phyloP scores from a whole-genome alignment of 1,140 invertebrate species.

The Venustaconcha ellipsiformis region DNA sequence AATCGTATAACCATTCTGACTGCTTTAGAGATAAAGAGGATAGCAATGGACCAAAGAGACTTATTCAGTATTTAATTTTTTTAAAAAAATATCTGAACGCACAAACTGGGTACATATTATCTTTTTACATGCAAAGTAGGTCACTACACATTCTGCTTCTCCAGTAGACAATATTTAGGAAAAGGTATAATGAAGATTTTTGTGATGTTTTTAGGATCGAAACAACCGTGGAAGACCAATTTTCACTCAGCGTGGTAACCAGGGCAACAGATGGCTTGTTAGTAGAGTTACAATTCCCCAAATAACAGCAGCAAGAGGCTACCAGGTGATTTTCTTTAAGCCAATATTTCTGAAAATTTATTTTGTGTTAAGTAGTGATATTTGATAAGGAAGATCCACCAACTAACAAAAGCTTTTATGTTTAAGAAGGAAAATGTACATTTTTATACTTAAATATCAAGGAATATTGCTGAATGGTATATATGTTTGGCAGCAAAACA shows the following conservation, averaged over 20 bases:
- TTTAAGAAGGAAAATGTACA: background rate
- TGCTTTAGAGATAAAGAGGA: no score
- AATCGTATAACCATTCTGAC: no score
- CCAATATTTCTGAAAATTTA: background rate
- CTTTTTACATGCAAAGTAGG: background rate
- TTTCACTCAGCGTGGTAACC: constrained; percentile 54
- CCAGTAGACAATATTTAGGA: background rate
- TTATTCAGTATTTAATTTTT: background rate
- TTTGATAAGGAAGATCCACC: background rate
- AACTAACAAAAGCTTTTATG: no score
- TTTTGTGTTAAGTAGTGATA: background rate
- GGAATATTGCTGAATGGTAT: background rate
- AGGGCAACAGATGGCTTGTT: constrained; percentile 62
- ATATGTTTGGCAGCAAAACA: background rate
- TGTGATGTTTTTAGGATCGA: constrained; percentile 25
- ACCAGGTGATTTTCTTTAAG: constrained; percentile 31
- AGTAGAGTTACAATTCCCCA: constrained; percentile 45
- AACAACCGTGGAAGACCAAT: constrained; percentile 36
- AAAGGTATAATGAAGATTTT: background rate
- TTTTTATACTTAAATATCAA: background rate
- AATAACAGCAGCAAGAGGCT: constrained; percentile 29
- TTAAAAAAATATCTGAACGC: background rate
- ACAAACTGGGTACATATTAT: background rate
- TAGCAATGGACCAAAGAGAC: no score
- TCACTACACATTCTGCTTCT: background rate